phyloP scores from a whole-genome alignment of 2,113 vertebrate species.

The Sinosuthora webbiana region DNA sequence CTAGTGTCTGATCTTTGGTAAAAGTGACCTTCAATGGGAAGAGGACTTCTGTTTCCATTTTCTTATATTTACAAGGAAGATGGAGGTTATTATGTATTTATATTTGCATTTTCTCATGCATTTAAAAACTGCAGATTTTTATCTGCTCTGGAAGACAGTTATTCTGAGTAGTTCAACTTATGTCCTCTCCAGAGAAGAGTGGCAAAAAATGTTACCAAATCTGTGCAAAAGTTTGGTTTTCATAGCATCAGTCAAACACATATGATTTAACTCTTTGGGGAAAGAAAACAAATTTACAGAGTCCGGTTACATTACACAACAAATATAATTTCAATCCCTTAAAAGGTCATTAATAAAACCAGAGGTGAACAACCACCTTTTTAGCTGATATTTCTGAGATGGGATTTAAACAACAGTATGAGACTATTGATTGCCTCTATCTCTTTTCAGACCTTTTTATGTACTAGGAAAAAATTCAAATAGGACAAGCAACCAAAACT shows the following conservation, averaged over 20 bases:
- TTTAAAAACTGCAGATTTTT: neutral
- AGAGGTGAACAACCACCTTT: neutral
- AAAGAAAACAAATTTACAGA: neutral
- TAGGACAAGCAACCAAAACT: neutral
- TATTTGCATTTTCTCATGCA: slow-evolving; percentile 12
- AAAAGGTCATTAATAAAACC: neutral
- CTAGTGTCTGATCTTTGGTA: neutral
- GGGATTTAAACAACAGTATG: neutral
- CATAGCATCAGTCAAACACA: neutral
- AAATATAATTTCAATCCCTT: neutral
- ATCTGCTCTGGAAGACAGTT: neutral
- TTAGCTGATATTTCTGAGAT: neutral
- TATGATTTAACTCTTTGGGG: neutral
- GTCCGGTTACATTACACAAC: neutral
- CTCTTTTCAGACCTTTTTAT: neutral
- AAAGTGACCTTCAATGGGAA: neutral
- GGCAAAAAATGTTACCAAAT: neutral
- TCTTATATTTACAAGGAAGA: neutral
- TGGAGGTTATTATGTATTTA: neutral
- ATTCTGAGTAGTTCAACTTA: neutral
- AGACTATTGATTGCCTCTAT: neutral
- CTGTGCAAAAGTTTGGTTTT: neutral
- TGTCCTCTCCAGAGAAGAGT: neutral
- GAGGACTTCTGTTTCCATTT: neutral
- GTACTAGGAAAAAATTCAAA: neutral